Base-by-base conservation (phyloP, 2,888 invertebrate genomes). In the Melieria omissa region DNA sequence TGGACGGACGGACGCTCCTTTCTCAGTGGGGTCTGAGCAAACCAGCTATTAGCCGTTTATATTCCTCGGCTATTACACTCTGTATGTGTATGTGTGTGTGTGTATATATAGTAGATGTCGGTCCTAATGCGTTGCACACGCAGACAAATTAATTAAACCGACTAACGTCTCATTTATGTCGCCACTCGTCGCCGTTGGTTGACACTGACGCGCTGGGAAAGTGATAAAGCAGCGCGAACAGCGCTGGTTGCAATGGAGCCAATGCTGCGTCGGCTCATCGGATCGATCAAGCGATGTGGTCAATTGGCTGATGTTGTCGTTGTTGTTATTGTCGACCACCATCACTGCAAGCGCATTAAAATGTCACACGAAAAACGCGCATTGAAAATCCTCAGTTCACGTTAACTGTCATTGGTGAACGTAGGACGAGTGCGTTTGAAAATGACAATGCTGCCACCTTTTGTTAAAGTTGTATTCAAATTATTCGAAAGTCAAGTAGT, bases 141-240 rank as follows among this genome's bases (percentile, higher is more conserved):
- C 69, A 62, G 55, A 62, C 69, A 69, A 69, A 62, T 69, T 69
- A 69, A 69, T 69, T 62, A 69, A 69, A 62, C 62, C 69, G 55
- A 55, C 69, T 69, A 69, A 69, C 46, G 69, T 69, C 69, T 69
- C 55, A 69, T 69, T 69, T 69, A 69, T 69, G 69, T 69, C 69
- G 67, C 67, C 67, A 67, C 67, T 61, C 67, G 67, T 67, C 61
- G 67, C 67, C 14, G 49, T 60, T 67, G 67, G 49, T 60, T 67
- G 67, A 60, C 67, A 67, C 67, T 52, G 45, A 67, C 44, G 67
- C 61, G 67, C 61, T 60, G 61, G 52, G 60, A 60, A 67, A 58
- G 67, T 14, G 60, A 67, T 67, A 58, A 67, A 52, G 52, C 58
- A 41, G 42, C 16, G 12, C 0, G 46, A n/a, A 10, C 2, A 5